Evolutionary conservation across 2,888 invertebrate species (phyloP).

Genomic region (Coelogynopora nodosa): DNA sequence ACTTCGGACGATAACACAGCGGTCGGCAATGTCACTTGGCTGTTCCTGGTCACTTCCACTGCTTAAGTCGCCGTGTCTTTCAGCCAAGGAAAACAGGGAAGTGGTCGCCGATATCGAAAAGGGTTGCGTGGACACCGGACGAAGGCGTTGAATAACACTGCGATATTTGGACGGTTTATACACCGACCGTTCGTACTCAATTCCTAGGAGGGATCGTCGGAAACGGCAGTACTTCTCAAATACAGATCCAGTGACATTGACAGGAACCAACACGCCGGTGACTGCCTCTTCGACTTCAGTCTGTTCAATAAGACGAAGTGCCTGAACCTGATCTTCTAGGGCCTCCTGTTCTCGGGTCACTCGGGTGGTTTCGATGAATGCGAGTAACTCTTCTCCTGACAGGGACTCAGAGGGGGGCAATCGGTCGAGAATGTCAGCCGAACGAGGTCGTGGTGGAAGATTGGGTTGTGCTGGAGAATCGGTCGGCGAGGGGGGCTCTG

Average conservation of each 20-base stretch:
- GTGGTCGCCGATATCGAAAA: not conserved
- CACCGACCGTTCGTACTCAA: not conserved
- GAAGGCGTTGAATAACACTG: not conserved
- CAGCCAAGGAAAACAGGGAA: not conserved
- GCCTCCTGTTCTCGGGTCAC: not conserved
- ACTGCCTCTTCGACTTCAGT: not conserved
- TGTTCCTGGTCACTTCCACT: not conserved
- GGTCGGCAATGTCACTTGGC: not conserved
- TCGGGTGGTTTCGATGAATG: not conserved
- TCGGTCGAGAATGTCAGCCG: not conserved
- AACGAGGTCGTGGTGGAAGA: not conserved
- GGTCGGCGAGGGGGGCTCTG: not conserved
- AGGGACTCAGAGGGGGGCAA: not conserved
- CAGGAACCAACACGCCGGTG: constrained; percentile 1
- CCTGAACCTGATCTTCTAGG: too few species aligned
- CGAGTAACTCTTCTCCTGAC: not conserved
- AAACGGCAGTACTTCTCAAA: constrained; percentile 21
- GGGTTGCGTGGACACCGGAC: not conserved
- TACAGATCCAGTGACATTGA: constrained; percentile 6
- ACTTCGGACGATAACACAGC: not conserved
- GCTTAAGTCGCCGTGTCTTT: not conserved
- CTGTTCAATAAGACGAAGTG: not conserved
- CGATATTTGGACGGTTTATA: constrained; percentile 1
- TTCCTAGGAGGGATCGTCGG: constrained; percentile 5
- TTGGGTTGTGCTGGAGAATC: not conserved